Base-by-base conservation (phyloP, 2,113 vertebrate genomes). In the Pachycephala philippinensis region DNA sequence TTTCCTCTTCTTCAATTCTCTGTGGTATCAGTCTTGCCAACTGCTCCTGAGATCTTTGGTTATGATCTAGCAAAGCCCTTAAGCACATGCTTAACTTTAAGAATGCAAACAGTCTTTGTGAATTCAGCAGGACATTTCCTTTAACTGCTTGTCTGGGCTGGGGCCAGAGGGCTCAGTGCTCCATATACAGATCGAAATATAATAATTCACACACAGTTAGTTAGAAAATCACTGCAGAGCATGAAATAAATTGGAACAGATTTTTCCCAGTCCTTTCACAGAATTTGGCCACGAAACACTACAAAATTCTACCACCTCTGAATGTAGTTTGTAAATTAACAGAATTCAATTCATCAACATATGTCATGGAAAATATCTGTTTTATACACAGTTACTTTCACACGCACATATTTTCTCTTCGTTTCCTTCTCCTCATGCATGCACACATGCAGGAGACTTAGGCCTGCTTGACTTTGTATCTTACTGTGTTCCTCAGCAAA, bases 21-120 rank as follows among this genome's bases (percentile, higher is more conserved):
- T 88, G 64, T 76, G 94, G 94, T 93, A 90, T 96, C 92, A 91
- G 59, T 70, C 94, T 94, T 93, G 90, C 95, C 95, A 97, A 96
- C 86, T 66, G 88, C 92, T 94, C 72, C 88, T 63, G 88, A 96
- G 93, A 95, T 96, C 92, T 93, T 96, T 90, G 79, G 92, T 96
- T 96, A 96, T 94, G 96, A 97, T 97, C 93, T 94, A 95, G 96
- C 69, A 96, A 96, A 96, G 95, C 95, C 88, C 93, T 95, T 96
- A 97, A 96, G 96, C 96, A 93, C 88, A 90, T 82, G 93, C 95
- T 93, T 97, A 96, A 92, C 93, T 96, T 90, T 90, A 87, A 96
- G 87, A 96, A 96, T 85, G 94, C 91, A 95, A 97, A 93, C 95
- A 95, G 89, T 94, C 90, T 96, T 94, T 96, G 78, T 96, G 94